Conservation (phyloP, 2,888 invertebrate species). For the Drosophila colorata region DNA sequence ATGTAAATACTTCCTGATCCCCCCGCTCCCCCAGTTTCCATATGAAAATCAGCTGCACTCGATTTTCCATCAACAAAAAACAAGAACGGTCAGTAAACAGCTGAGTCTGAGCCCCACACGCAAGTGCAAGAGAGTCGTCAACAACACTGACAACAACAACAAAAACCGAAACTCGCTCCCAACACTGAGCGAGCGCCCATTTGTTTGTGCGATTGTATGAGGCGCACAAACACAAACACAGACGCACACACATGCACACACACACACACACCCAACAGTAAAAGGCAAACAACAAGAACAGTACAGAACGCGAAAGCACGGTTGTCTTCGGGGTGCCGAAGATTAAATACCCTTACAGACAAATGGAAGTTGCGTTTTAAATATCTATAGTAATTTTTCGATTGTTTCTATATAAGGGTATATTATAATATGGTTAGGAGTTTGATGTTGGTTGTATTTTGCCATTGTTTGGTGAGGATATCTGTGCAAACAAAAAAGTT, state of each 20-base stretch:
- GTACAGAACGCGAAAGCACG: not conserved
- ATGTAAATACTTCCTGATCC: conserved; percentile 49
- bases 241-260: conserved; percentile 13
- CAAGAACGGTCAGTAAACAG: conserved; percentile 40
- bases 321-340: not conserved
- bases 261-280: conserved; percentile 21
- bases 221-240: conserved; percentile 34
- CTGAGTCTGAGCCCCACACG: conserved; percentile 59
- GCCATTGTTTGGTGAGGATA: too few species aligned
- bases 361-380: too few species aligned
- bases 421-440: too few species aligned
- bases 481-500: too few species aligned
- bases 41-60: conserved; percentile 60
- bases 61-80: conserved; percentile 40
- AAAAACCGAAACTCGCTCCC: conserved; percentile 5
- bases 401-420: too few species aligned
- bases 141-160: conserved; percentile 31
- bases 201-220: conserved; percentile 31
- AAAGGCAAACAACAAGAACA: conserved; percentile 38
- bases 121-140: conserved; percentile 54
- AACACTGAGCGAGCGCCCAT: conserved; percentile 13
- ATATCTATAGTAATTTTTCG: too few species aligned
- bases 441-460: too few species aligned
- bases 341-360: not conserved
- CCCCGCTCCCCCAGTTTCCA: conserved; percentile 23